Percentiles rank a stretch among this genome's conserved stretches.
Conservation (phyloP, 2,797 vertebrate genomes). For the Notoglanidium macrostoma region DNA sequence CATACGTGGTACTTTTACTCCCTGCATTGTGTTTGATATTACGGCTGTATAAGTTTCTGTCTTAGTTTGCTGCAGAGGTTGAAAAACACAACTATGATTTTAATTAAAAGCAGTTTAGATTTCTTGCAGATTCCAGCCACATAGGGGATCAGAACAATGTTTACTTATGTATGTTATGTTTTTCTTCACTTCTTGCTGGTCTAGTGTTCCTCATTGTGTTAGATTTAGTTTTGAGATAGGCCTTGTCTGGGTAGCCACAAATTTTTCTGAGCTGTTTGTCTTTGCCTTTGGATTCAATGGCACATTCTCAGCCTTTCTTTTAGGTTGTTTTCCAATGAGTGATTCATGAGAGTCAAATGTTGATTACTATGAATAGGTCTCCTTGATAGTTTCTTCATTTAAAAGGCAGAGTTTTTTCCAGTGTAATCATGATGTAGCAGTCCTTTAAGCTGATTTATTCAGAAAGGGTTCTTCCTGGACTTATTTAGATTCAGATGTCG, state of each 20-base stretch:
- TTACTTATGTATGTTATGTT: not conserved
- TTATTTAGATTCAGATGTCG: not conserved
- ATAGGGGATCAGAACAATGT: not conserved
- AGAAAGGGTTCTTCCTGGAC: not conserved
- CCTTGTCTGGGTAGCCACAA: constrained; percentile 14
- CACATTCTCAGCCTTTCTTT: not conserved
- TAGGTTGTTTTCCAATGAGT: not conserved
- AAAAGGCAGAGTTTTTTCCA: too few species aligned
- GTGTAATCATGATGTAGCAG: not conserved
- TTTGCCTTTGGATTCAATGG: not conserved
- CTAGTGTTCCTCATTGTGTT: not conserved
- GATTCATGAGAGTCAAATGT: not conserved
- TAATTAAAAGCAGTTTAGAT: not conserved
- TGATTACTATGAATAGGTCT: not conserved
- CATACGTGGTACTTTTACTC: not conserved
- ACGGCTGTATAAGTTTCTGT: not conserved
- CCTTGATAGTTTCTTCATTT: not conserved
- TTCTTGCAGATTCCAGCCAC: not conserved
- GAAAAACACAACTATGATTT: not conserved
- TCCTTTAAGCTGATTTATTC: not conserved
- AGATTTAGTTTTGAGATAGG: constrained; percentile 14
- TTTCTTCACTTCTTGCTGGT: constrained; percentile 8
- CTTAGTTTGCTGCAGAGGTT: not conserved
- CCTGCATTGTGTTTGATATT: not conserved
- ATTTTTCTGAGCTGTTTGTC: constrained; percentile 2